These are phyloP conservation scores for Cololabis saira DNA, from an alignment of 2,113 vertebrate species.

Conservation along the genomic window DNA sequence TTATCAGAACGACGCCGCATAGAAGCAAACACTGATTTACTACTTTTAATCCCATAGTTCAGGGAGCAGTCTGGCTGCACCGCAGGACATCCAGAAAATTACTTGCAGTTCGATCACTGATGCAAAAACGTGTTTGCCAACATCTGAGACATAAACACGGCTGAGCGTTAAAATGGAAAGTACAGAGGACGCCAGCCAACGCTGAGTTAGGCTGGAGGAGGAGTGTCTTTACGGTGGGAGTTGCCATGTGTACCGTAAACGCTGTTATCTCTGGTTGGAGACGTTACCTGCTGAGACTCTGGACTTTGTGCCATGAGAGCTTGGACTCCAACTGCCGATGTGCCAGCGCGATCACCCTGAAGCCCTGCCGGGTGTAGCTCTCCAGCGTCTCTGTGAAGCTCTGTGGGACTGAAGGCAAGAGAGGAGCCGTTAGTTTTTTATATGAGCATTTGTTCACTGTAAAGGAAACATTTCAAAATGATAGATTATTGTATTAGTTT, in stretches of 20 bases:
- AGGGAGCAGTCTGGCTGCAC: no score
- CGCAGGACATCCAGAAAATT: no score
- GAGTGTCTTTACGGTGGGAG: background rate
- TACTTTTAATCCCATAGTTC: no score
- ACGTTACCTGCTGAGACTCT: constrained; percentile 89
- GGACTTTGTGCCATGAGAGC: constrained; percentile 95
- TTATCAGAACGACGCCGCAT: background rate
- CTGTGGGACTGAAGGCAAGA: constrained; percentile 84
- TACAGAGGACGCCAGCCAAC: background rate
- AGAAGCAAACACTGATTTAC: background rate
- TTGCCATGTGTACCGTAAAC: background rate
- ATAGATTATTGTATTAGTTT: background rate
- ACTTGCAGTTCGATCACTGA: no score
- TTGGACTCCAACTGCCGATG: constrained; percentile 93
- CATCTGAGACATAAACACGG: background rate
- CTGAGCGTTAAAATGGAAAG: background rate
- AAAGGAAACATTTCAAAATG: background rate
- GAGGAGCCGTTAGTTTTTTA: background rate
- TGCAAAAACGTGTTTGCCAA: background rate
- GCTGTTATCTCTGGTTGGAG: constrained; percentile 9
- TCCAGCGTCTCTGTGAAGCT: constrained; percentile 90
- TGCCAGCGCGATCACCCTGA: constrained; percentile 95
- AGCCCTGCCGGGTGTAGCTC: constrained; percentile 93
- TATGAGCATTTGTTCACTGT: background rate
- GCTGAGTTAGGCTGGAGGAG: background rate